phyloP scores from a whole-genome alignment of 1,140 invertebrate species.

The Belonocnema kinseyi region DNA sequence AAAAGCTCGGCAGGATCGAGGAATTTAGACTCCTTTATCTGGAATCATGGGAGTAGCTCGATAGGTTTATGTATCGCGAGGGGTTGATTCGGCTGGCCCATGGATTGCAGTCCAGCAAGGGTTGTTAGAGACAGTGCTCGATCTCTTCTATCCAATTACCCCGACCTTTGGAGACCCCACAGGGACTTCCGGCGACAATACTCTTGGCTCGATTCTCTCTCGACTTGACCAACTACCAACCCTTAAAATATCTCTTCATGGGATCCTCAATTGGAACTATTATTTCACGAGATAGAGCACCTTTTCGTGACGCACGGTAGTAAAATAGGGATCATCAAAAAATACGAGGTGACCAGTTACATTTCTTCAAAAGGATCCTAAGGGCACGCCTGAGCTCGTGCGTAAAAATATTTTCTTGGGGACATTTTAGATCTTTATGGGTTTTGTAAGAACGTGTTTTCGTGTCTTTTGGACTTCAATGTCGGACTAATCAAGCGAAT shows the following conservation, averaged over 20 bases:
- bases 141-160: slow-evolving; percentile 72
- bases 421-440: no score
- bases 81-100: slow-evolving; percentile 1
- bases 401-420: not conserved
- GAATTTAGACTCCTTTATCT: slow-evolving; percentile 25
- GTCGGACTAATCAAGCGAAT: no score
- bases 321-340: not conserved
- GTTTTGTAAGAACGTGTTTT: no score
- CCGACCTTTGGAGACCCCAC: slow-evolving; percentile 62
- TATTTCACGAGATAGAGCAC: not conserved
- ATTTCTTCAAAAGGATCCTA: not conserved
- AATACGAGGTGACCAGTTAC: not conserved
- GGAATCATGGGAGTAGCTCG: slow-evolving; percentile 38
- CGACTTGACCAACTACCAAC: slow-evolving; percentile 53
- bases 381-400: not conserved
- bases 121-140: slow-evolving; percentile 48
- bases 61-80: slow-evolving; percentile 51
- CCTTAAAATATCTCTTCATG: slow-evolving; percentile 53
- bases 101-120: slow-evolving; percentile 33
- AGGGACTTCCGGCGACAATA: slow-evolving; percentile 69
- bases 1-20: slow-evolving; percentile 6
- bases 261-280: slow-evolving; percentile 48
- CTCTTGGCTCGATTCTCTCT: slow-evolving; percentile 51
- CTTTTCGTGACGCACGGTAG: not conserved
- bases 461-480: no score